These are phyloP conservation scores for Aleiodes testaceus DNA, from an alignment of 2,888 invertebrate genomes.

Conservation along the genomic window DNA sequence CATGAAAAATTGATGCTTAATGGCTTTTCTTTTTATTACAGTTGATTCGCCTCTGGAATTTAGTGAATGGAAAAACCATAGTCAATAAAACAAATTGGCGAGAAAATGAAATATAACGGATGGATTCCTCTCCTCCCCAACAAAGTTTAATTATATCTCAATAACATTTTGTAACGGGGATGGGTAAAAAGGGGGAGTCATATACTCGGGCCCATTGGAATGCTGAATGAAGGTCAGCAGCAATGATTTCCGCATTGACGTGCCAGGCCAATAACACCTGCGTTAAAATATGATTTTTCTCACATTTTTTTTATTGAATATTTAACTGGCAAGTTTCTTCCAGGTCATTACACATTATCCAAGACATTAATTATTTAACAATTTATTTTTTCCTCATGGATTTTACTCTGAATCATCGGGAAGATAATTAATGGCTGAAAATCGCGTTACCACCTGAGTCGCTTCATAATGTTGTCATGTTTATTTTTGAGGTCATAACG, in stretches of 20 bases:
- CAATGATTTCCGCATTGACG: constrained; percentile 40
- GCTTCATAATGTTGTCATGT: constrained; percentile 28
- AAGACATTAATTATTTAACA: constrained; percentile 7
- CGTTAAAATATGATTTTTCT: constrained; percentile 6
- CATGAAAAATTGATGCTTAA: no score
- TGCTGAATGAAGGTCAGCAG: constrained; percentile 37
- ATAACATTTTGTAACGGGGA: constrained; percentile 37
- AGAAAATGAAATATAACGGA: constrained; percentile 37
- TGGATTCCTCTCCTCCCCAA: constrained; percentile 5
- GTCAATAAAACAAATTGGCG: background rate
- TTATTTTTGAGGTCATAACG: constrained; percentile 44
- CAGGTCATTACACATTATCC: constrained; percentile 23
- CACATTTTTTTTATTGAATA: constrained; percentile 9
- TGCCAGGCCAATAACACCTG: constrained; percentile 31
- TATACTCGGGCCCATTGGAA: constrained; percentile 24
- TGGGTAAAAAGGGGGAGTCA: constrained; percentile 10
- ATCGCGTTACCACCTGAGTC: constrained; percentile 15
- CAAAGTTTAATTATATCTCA: constrained; percentile 30
- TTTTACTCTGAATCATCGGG: background rate
- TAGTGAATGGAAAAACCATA: no score
- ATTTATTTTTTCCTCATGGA: background rate
- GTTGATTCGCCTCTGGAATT: no score
- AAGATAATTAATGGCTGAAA: constrained; percentile 20
- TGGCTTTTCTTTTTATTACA: no score
- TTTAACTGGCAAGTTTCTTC: constrained; percentile 3